Conservation (phyloP, 2,888 invertebrate genomes). For the Diadegma fenestrale region DNA sequence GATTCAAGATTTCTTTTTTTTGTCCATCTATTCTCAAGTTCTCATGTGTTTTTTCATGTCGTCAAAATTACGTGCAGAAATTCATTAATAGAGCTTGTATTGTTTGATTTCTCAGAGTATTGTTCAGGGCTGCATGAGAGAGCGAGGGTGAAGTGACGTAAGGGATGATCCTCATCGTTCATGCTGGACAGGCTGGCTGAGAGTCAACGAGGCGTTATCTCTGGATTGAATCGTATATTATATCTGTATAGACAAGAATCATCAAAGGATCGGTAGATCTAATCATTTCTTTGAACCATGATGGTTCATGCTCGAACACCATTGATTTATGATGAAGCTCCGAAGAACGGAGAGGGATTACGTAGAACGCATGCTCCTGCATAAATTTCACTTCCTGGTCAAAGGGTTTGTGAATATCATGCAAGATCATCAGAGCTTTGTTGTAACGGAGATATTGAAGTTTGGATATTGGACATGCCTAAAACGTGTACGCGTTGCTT, state of each 20-base stretch:
- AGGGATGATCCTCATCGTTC: conserved; percentile 1
- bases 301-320: conserved; percentile 2
- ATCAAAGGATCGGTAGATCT: conserved; percentile 17
- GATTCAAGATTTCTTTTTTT: too few species aligned
- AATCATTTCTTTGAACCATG: conserved; percentile 2
- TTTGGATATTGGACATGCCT: conserved; percentile 14
- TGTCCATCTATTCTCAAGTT: neutral
- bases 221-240: neutral
- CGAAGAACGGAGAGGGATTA: conserved; percentile 6
- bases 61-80: neutral
- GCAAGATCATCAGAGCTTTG: neutral
- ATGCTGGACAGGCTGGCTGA: neutral
- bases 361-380: conserved; percentile 16
- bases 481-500: neutral
- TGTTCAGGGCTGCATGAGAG: neutral
- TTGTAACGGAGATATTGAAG: conserved; percentile 13
- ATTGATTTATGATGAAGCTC: conserved; percentile 29
- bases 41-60: neutral
- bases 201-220: neutral
- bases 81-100: neutral
- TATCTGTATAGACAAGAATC: conserved; percentile 13
- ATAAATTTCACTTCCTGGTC: conserved; percentile 29
- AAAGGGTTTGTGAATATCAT: conserved; percentile 13
- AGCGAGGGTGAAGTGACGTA: neutral
- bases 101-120: neutral